Evolutionary conservation across 2,797 vertebrate species (phyloP).

Genomic region (Bradypus variegatus): DNA sequence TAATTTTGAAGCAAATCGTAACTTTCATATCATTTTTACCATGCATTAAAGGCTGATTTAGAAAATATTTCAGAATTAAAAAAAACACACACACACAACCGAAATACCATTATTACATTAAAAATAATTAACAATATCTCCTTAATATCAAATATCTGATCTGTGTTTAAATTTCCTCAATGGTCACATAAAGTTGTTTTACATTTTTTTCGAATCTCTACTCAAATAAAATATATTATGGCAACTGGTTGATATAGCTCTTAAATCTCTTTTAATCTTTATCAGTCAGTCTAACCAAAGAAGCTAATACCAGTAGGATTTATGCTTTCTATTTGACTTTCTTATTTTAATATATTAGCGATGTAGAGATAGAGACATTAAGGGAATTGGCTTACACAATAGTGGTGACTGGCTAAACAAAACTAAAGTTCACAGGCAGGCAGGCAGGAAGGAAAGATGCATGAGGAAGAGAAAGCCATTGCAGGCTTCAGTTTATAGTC

Average conservation of each 20-base stretch:
- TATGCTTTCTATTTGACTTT: neutral
- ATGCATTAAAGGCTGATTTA: no score
- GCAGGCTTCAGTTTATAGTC: neutral
- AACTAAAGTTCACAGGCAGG: neutral
- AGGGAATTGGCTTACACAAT: neutral
- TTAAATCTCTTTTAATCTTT: neutral
- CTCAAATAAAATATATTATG: neutral
- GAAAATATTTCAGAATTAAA: neutral
- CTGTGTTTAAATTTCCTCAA: neutral
- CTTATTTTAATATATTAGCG: neutral
- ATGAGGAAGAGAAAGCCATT: neutral
- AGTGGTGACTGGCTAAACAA: neutral
- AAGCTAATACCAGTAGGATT: neutral
- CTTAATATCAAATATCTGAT: neutral
- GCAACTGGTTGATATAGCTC: neutral
- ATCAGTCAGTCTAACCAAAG: neutral
- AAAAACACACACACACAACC: neutral
- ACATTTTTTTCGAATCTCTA: neutral
- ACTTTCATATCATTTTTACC: neutral
- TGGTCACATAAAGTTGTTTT: neutral
- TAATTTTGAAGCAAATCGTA: conserved; percentile 17
- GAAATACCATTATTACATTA: conserved; percentile 3
- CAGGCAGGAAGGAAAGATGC: neutral
- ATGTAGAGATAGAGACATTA: neutral
- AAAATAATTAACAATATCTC: conserved; percentile 11